Evolutionary conservation across 2,797 vertebrate species (phyloP).

Genomic region (Rhyacichthys aspro): DNA sequence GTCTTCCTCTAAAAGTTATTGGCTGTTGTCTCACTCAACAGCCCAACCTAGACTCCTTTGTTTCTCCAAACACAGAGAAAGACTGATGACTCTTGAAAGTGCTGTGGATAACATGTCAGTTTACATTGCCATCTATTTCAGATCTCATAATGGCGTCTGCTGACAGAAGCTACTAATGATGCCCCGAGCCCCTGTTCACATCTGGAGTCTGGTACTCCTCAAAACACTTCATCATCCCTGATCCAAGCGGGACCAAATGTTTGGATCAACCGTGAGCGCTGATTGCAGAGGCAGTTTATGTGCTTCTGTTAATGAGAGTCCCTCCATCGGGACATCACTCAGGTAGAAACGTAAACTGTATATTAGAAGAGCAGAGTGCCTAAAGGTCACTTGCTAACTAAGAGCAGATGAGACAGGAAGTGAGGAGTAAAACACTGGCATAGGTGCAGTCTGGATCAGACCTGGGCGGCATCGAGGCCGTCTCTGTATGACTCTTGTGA

Average conservation of each 20-base stretch:
- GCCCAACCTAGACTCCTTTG: conserved; percentile 62
- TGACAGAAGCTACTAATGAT: conserved; percentile 67
- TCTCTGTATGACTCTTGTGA: not conserved
- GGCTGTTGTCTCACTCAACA: conserved; percentile 37
- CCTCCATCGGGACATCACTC: conserved; percentile 50
- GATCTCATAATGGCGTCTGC: conserved; percentile 55
- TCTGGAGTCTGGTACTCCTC: conserved; percentile 63
- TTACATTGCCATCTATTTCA: conserved; percentile 71
- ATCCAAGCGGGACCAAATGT: conserved; percentile 54
- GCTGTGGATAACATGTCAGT: conserved; percentile 67
- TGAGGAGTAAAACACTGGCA: not conserved
- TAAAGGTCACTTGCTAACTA: conserved; percentile 30
- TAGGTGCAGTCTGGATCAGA: conserved; percentile 7
- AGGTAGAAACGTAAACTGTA: conserved; percentile 66
- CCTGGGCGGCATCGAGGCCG: not conserved
- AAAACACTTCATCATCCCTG: conserved; percentile 65
- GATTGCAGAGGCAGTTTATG: conserved; percentile 50
- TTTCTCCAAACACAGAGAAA: conserved; percentile 71
- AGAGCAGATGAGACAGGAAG: conserved; percentile 19
- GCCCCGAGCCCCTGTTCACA: conserved; percentile 58
- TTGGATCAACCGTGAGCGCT: conserved; percentile 59
- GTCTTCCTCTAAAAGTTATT: conserved; percentile 25
- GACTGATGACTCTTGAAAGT: conserved; percentile 62
- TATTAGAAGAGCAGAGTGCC: conserved; percentile 39
- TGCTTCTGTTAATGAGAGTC: conserved; percentile 46